These are phyloP conservation scores for Montipora cactus DNA, from an alignment of 64 coral and sea anemone genomes.

Conservation along the genomic window DNA sequence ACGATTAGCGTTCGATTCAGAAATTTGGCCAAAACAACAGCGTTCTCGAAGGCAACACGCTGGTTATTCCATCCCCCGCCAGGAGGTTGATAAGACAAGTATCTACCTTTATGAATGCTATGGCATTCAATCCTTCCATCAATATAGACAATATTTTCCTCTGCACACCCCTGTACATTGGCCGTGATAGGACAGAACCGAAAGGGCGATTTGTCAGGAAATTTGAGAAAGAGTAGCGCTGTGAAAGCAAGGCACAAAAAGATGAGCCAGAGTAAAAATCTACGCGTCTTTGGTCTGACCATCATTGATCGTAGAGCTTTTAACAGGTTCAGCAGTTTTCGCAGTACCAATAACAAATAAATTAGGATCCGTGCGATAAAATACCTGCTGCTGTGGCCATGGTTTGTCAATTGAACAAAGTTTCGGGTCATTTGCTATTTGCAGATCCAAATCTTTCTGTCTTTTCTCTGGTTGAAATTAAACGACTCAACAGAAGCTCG, in stretches of 20 bases:
- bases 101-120: constrained; percentile 38
- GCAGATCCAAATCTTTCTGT: not conserved
- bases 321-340: not conserved
- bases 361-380: constrained; percentile 17
- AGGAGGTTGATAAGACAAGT: constrained; percentile 95
- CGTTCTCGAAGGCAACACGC: constrained; percentile 96
- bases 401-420: not conserved
- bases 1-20: constrained; percentile 91
- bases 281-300: not conserved
- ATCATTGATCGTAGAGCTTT: constrained; percentile 3
- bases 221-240: not conserved
- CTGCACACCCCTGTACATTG: not conserved
- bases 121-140: constrained; percentile 62
- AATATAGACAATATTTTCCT: constrained; percentile 31
- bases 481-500: not conserved
- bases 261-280: not conserved
- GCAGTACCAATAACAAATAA: not conserved
- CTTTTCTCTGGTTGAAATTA: constrained; percentile 10
- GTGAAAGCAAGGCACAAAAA: not conserved
- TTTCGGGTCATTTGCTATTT: not conserved
- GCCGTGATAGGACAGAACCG: not conserved
- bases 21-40: constrained; percentile 89
- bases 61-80: constrained; percentile 99
- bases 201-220: not conserved
- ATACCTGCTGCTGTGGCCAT: constrained; percentile 12